Conservation (phyloP, 2,113 vertebrate species). For the Motacilla alba region DNA sequence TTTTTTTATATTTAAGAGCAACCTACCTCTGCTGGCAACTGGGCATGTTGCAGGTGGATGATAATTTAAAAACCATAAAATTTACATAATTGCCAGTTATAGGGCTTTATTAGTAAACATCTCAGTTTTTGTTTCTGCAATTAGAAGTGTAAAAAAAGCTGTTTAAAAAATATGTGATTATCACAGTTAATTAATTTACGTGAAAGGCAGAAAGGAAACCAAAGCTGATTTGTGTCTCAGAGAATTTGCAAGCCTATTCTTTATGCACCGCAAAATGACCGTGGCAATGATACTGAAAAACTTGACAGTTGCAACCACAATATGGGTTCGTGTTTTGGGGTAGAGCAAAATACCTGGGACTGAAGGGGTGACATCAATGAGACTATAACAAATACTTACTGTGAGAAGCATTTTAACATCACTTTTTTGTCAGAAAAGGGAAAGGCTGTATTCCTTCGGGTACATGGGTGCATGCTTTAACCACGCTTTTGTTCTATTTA, state of each 20-base stretch:
- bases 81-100: slow-evolving; percentile 30
- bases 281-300: neutral
- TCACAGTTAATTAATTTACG: neutral
- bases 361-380: neutral
- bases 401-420: neutral
- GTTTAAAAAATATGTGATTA: neutral
- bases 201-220: neutral
- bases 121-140: neutral
- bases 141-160: neutral
- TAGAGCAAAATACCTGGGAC: neutral
- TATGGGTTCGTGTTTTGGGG: rapidly evolving
- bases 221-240: neutral
- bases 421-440: neutral
- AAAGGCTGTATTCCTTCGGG: neutral
- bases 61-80: neutral
- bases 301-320: neutral
- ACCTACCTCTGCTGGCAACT: neutral
- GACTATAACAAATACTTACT: neutral
- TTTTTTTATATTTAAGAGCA: neutral
- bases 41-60: neutral
- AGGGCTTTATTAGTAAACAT: neutral
- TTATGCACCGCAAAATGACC: neutral
- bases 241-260: neutral
- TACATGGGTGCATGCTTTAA: neutral
- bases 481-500: neutral